A percentile compares a stretch with the other conserved stretches of the same genome.
Evolutionary conservation across 2,888 invertebrate species (phyloP).

Genomic region (Melipona beecheii): DNA sequence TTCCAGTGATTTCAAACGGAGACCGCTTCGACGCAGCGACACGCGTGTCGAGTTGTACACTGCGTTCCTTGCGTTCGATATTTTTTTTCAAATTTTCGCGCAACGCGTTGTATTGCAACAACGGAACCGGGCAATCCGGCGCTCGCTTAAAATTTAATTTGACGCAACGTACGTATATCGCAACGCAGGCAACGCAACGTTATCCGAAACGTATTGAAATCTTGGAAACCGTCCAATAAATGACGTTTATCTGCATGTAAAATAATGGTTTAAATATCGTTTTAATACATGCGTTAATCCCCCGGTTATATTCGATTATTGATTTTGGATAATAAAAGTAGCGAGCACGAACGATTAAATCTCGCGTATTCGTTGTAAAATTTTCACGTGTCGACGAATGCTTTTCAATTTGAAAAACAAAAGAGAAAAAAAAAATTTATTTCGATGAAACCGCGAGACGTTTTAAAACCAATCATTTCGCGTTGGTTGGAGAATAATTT

Average conservation of each 20-base stretch:
- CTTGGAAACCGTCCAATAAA: not conserved
- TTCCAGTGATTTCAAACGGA: not conserved
- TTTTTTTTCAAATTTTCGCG: not conserved
- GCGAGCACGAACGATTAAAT: not conserved
- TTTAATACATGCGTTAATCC: not conserved
- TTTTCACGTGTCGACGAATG: not conserved
- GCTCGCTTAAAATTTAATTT: slow-evolving; percentile 4
- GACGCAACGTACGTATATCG: not conserved
- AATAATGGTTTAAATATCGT: slow-evolving; percentile 4
- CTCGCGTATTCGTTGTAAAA: not conserved
- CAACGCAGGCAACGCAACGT: not conserved
- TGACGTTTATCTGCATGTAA: not conserved
- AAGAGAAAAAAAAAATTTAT: not conserved
- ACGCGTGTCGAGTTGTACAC: not conserved
- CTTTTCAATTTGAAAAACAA: not conserved
- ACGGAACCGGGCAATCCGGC: not conserved
- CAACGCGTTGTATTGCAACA: not conserved
- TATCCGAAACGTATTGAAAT: not conserved
- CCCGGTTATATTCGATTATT: not conserved
- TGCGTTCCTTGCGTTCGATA: not conserved
- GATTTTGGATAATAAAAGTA: not conserved
- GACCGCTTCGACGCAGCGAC: not conserved
- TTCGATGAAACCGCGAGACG: not conserved
- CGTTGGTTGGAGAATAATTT: not conserved
- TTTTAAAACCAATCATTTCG: not conserved